Percentiles rank a stretch among this genome's conserved stretches.
These are phyloP conservation scores for Notocelia uddmanniana DNA, from an alignment of 2,888 invertebrate genomes.

Conservation along the genomic window DNA sequence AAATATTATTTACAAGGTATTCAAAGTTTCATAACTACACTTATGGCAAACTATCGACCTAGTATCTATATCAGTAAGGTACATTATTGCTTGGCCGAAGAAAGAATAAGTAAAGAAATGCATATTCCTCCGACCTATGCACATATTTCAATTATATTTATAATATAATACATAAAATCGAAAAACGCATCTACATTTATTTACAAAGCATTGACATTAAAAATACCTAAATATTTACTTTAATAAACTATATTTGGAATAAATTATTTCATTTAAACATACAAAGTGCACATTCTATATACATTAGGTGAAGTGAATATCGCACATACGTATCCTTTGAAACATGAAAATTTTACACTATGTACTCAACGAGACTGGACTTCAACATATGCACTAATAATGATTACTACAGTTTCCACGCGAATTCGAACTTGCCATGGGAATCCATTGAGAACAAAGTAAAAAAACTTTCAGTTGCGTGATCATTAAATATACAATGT, in stretches of 20 bases:
- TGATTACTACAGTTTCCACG: too few relatives aligned
- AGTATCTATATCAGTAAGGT: conserved; percentile 22
- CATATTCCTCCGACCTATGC: background rate
- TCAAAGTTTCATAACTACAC: conserved; percentile 59
- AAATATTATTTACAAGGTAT: conserved; percentile 71
- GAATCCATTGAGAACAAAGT: too few relatives aligned
- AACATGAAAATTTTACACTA: too few relatives aligned
- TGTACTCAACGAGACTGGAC: too few relatives aligned
- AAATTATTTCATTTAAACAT: conserved; percentile 45
- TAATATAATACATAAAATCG: conserved; percentile 40
- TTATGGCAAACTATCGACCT: conserved; percentile 64
- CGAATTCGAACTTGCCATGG: too few relatives aligned
- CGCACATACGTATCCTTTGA: background rate
- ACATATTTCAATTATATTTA: background rate
- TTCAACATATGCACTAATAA: too few relatives aligned
- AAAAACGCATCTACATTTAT: conserved; percentile 39
- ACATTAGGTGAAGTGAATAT: conserved; percentile 32
- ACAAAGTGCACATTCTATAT: conserved; percentile 29
- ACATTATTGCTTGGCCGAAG: conserved; percentile 25
- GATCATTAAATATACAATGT: too few relatives aligned
- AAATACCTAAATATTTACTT: conserved; percentile 34
- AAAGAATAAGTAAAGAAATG: conserved; percentile 17
- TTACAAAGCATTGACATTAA: conserved; percentile 37
- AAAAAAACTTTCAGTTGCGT: too few relatives aligned
- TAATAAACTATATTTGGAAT: conserved; percentile 46